Conservation (phyloP, 2,797 vertebrate species). For the Helarctos malayanus region DNA sequence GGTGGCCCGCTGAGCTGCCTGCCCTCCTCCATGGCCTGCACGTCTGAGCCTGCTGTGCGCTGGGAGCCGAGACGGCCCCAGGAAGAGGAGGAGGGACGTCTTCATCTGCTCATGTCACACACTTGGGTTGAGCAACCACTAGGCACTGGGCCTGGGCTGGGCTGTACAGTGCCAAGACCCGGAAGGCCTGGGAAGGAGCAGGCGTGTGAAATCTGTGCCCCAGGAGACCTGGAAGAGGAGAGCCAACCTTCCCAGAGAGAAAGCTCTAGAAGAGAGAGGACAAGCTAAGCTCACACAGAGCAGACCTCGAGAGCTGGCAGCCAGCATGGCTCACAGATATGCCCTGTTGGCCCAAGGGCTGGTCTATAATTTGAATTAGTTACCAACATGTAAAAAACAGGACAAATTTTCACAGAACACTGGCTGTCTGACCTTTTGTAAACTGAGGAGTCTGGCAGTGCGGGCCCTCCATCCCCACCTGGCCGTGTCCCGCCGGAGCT, state of each 20-base stretch:
- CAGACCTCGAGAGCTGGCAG: background rate
- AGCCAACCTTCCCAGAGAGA: background rate
- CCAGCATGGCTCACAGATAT: fast-evolving
- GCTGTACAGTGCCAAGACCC: fast-evolving
- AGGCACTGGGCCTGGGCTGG: too few species aligned
- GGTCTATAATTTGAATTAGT: background rate
- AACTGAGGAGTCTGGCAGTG: fast-evolving
- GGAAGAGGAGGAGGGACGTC: background rate
- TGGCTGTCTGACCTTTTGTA: background rate
- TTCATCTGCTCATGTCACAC: background rate
- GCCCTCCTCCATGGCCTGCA: fast-evolving
- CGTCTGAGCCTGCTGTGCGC: background rate
- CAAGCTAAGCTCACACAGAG: fast-evolving
- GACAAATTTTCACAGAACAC: background rate
- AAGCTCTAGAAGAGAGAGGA: too few species aligned
- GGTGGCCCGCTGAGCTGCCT: background rate
- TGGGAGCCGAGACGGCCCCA: background rate
- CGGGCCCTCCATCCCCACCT: fast-evolving
- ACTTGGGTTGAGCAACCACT: background rate
- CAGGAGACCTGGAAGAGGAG: background rate
- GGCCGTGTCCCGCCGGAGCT: fast-evolving
- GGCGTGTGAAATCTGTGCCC: background rate
- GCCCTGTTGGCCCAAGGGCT: background rate
- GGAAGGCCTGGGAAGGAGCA: background rate
- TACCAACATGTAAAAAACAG: background rate